Evolutionary conservation across 1,140 invertebrate genomes (phyloP).

Genomic region (Eupristina koningsbergeri): DNA sequence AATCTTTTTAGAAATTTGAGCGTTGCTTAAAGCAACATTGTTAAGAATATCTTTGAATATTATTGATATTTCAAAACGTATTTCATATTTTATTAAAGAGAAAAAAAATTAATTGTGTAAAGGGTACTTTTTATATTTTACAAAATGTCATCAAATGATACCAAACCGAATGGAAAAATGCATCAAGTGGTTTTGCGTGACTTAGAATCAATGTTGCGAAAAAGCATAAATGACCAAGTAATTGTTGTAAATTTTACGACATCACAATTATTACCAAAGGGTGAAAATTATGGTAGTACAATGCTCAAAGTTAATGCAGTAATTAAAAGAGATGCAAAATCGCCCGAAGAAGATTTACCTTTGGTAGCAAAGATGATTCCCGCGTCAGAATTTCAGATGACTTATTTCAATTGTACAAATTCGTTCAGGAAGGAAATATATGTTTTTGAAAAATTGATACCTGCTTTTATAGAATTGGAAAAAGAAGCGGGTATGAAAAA

Average conservation of each 20-base stretch:
- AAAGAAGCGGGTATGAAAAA: neutral
- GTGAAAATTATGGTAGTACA: slow-evolving; percentile 76
- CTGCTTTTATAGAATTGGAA: neutral
- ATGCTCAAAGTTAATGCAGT: slow-evolving; percentile 69
- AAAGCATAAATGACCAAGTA: slow-evolving; percentile 52
- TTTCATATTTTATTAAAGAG: no score
- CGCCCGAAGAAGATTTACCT: slow-evolving; percentile 55
- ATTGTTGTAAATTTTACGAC: slow-evolving; percentile 51
- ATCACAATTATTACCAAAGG: slow-evolving; percentile 62
- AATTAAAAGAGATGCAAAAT: slow-evolving; percentile 46
- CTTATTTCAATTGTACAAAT: neutral
- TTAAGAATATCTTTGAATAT: no score
- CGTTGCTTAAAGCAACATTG: no score
- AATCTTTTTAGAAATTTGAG: no score
- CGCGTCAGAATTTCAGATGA: neutral
- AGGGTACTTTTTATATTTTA: neutral
- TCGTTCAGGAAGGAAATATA: slow-evolving; percentile 39
- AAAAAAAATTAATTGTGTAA: no score
- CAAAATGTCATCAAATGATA: neutral
- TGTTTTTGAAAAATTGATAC: slow-evolving; percentile 7
- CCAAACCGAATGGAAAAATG: neutral
- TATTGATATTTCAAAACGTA: no score
- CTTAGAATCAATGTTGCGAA: slow-evolving; percentile 51
- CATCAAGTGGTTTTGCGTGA: slow-evolving; percentile 39
- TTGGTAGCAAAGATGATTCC: slow-evolving; percentile 65